These are phyloP conservation scores for Leucania comma DNA, from an alignment of 2,888 invertebrate species.

Conservation along the genomic window DNA sequence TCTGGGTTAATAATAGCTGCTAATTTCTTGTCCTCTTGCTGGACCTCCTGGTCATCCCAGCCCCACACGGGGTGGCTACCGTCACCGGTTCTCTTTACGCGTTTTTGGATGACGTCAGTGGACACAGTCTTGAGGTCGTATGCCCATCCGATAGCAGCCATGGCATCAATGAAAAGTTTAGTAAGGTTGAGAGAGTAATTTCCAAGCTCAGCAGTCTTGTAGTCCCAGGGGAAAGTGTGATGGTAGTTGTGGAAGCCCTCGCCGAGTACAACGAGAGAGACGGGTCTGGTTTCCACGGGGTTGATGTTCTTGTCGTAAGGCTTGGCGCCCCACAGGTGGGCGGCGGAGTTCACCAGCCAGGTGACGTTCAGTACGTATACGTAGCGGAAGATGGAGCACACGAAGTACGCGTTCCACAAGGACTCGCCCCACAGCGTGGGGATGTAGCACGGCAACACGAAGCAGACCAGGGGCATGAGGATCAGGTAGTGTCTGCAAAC, in stretches of 20 bases:
- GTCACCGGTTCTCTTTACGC: constrained; percentile 94
- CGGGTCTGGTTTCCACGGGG: constrained; percentile 93
- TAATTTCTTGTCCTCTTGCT: constrained; percentile 69
- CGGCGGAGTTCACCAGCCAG: constrained; percentile 97
- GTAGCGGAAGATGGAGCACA: constrained; percentile 94
- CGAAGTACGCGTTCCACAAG: constrained; percentile 91
- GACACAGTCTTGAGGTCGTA: constrained; percentile 96
- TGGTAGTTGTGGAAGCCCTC: constrained; percentile 98
- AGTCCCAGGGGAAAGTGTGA: constrained; percentile 96
- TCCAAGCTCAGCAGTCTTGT: constrained; percentile 95
- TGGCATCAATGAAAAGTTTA: constrained; percentile 94
- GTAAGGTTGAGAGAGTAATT: constrained; percentile 93
- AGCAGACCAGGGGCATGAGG: constrained; percentile 94
- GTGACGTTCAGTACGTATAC: constrained; percentile 95
- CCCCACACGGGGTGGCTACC: constrained; percentile 94
- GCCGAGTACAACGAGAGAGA: constrained; percentile 92
- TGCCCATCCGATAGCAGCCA: constrained; percentile 96
- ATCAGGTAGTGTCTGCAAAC: constrained; percentile 92
- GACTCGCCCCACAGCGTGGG: constrained; percentile 95
- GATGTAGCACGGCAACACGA: constrained; percentile 93
- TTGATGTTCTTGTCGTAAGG: constrained; percentile 94
- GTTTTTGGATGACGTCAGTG: constrained; percentile 92
- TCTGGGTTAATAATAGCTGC: constrained; percentile 71
- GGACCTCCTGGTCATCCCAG: constrained; percentile 85
- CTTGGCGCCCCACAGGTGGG: constrained; percentile 94